A percentile compares a stretch with the other conserved stretches of the same genome.
These are phyloP conservation scores for Glareola pratincola DNA, from an alignment of 2,113 vertebrate genomes.

Conservation along the genomic window DNA sequence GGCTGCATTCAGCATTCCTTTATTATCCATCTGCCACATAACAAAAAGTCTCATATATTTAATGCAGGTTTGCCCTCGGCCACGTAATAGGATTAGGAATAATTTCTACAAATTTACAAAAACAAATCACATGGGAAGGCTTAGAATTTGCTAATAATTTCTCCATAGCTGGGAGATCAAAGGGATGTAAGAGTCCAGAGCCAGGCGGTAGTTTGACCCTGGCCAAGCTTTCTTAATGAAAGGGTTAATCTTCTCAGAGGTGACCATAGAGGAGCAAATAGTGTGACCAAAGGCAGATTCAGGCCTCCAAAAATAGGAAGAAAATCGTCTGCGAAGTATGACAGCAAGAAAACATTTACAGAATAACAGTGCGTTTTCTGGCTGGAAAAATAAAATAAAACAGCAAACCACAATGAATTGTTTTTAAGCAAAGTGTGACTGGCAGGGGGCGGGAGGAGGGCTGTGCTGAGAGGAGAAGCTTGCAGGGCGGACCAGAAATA, in stretches of 20 bases:
- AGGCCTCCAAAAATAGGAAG: constrained; percentile 84
- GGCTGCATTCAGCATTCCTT: constrained; percentile 86
- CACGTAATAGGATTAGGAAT: constrained; percentile 99
- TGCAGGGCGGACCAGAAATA: constrained; percentile 36
- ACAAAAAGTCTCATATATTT: constrained; percentile 94
- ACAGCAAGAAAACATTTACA: constrained; percentile 86
- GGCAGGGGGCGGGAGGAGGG: neutral
- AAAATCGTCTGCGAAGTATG: constrained; percentile 86
- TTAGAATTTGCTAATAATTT: constrained; percentile 99
- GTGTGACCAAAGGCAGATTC: constrained; percentile 99
- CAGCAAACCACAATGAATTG: constrained; percentile 55
- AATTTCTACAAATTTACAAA: constrained; percentile 99
- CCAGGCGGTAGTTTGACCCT: constrained; percentile 93
- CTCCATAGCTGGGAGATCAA: constrained; percentile 99
- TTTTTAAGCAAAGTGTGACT: constrained; percentile 48
- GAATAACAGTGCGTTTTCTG: constrained; percentile 79
- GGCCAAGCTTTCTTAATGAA: constrained; percentile 96
- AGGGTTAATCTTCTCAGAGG: constrained; percentile 99
- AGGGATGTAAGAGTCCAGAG: constrained; percentile 83
- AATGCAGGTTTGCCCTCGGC: constrained; percentile 90
- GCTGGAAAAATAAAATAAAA: constrained; percentile 67
- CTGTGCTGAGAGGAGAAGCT: neutral
- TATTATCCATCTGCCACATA: constrained; percentile 86
- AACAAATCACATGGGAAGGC: constrained; percentile 99
- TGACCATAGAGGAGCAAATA: constrained; percentile 96